These are phyloP conservation scores for Oncorhynchus keta DNA, from an alignment of 2,113 vertebrate species.

Conservation along the genomic window DNA sequence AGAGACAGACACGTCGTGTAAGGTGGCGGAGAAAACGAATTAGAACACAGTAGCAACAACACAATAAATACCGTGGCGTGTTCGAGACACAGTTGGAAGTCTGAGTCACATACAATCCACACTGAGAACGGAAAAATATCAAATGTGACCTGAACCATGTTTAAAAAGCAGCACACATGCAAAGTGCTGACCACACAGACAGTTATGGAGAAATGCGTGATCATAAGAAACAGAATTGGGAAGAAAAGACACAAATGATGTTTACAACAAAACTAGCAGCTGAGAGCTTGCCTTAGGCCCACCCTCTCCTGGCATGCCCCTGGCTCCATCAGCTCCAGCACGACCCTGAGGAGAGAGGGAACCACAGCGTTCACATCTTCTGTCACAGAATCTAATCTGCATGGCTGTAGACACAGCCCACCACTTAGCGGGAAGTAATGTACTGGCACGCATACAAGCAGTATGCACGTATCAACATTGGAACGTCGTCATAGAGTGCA, in stretches of 20 bases:
- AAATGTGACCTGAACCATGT: background rate
- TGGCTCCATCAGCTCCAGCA: conserved; percentile 88
- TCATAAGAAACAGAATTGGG: background rate
- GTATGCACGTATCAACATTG: too few species aligned
- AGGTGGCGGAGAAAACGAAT: too few species aligned
- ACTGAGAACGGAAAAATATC: background rate
- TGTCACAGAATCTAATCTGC: too few species aligned
- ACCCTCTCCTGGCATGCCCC: conserved; percentile 94
- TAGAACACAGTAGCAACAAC: background rate
- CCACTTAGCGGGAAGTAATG: too few species aligned
- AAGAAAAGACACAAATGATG: background rate
- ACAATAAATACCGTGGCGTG: too few species aligned
- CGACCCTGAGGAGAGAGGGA: conserved; percentile 78
- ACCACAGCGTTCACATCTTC: background rate
- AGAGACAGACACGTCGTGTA: conserved; percentile 8
- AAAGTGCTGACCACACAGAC: too few species aligned
- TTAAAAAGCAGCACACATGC: too few species aligned
- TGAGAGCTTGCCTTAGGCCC: conserved; percentile 85
- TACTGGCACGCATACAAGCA: too few species aligned
- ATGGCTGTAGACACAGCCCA: too few species aligned
- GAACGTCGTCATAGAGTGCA: too few species aligned
- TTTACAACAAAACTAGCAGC: background rate
- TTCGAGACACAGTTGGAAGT: background rate
- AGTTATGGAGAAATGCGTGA: background rate
- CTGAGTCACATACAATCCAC: background rate